Evolutionary conservation across 2,888 invertebrate species (phyloP).

Genomic region (Tinea trinotella): DNA sequence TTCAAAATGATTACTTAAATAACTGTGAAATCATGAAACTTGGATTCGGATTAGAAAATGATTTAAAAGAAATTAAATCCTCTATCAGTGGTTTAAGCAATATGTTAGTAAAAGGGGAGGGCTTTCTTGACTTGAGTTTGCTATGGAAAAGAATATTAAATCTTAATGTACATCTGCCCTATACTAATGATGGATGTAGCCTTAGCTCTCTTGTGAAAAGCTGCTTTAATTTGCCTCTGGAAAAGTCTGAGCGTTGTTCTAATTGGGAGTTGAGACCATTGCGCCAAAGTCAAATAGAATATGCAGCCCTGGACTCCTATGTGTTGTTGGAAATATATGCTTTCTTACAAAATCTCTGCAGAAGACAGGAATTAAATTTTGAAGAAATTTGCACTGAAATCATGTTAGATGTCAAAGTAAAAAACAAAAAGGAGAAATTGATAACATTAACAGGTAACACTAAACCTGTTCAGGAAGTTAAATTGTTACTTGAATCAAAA

Average conservation of each 20-base stretch:
- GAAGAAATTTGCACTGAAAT: conserved; percentile 75
- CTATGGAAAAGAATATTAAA: conserved; percentile 54
- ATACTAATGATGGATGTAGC: conserved; percentile 66
- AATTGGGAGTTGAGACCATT: conserved; percentile 92
- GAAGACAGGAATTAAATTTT: conserved; percentile 70
- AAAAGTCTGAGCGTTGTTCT: conserved; percentile 92
- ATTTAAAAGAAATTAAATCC: conserved; percentile 58
- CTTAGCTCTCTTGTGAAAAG: conserved; percentile 81
- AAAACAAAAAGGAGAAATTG: conserved; percentile 32
- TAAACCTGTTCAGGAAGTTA: conserved; percentile 35
- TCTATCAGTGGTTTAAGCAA: conserved; percentile 50
- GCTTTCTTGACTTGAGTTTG: conserved; percentile 52
- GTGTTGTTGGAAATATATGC: conserved; percentile 87
- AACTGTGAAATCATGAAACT: conserved; percentile 86
- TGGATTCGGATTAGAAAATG: conserved; percentile 72
- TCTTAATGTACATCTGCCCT: conserved; percentile 45
- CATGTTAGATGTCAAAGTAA: conserved; percentile 62
- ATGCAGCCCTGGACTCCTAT: conserved; percentile 92
- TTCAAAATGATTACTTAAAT: conserved; percentile 77
- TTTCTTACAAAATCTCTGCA: conserved; percentile 64
- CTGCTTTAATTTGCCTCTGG: conserved; percentile 82
- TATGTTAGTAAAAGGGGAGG: conserved; percentile 61
- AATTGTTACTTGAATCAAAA: conserved; percentile 45
- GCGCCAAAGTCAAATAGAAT: conserved; percentile 81
- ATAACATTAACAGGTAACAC: conserved; percentile 28